These are phyloP conservation scores for Coluber constrictor DNA, from an alignment of 2,797 vertebrate genomes.

Conservation along the genomic window DNA sequence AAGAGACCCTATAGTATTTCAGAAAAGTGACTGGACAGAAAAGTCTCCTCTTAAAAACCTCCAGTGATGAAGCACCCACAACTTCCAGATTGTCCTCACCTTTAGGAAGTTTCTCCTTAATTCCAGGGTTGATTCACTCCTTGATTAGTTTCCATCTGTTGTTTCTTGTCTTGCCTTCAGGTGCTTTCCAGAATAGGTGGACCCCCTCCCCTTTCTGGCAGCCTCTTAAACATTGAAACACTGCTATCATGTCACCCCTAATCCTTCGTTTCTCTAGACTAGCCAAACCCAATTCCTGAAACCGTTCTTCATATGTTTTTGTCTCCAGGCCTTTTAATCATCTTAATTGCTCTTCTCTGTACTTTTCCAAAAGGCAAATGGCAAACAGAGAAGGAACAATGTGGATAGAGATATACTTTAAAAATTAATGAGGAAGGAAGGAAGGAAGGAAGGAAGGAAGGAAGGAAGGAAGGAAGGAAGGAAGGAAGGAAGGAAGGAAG, in stretches of 20 bases:
- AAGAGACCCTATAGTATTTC: too few species aligned
- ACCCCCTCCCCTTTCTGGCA: too few species aligned
- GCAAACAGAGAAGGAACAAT: neutral
- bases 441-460: too few species aligned
- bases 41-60: neutral
- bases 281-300: neutral
- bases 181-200: too few species aligned
- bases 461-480: rapidly evolving
- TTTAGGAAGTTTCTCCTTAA: neutral
- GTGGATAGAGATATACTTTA: neutral
- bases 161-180: too few species aligned
- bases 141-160: too few species aligned
- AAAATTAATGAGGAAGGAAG: neutral
- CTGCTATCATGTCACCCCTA: neutral
- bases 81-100: neutral
- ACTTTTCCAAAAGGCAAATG: neutral
- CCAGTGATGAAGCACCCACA: neutral
- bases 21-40: neutral
- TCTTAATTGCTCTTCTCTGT: neutral
- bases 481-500: too few species aligned
- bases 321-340: neutral
- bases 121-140: neutral
- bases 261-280: neutral
- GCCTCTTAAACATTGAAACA: too few species aligned
- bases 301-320: neutral